Evolutionary conservation across 2,888 invertebrate genomes (phyloP), one percentile per base, ranked within the genome.

Genomic region (Plebejus argus): DNA sequence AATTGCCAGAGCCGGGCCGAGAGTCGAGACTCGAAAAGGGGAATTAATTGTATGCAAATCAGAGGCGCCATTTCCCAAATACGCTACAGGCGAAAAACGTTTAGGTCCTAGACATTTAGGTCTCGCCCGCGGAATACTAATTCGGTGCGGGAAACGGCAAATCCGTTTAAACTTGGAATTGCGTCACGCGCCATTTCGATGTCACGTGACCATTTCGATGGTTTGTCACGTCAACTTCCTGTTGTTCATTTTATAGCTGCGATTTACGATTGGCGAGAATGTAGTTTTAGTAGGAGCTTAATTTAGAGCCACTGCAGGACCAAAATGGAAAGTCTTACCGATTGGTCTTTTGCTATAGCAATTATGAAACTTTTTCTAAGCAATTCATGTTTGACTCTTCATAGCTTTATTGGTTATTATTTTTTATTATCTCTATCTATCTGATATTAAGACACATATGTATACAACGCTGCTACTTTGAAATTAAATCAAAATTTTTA

Each of bases 101-200:
- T 39, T 12, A 23, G 72, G 39, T 45, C 39, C 39, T 23, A 72
- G 45, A 72, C 72, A 23, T 23, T 61, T 12, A 39, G 71, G 35
- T 71, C n/a, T 39, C 71, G 12, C 70, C 8, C 35, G 71, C 18
- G 12, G 72, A 39, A 72, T 72, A 72, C 72, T 72, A 45, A 72
- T 72, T 72, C 53, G 20, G 72, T 45, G 45, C 72, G 23, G 39
- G 72, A 45, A 72, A 72, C 20, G 45, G 20, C 23, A 5, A 71
- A 71, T 45, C 35, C 71, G 20, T 35, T 71, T 71, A 71, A 20
- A 20, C 39, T 20, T 45, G 12, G 72, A 23, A 72, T 72, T 72
- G 45, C 23, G 39, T 72, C 72, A 45, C 72, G 71, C 39, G n/a
- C 71, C 4, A 1, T 45, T 10, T 45, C 45, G 28, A 28, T 28